A percentile compares a stretch with the other conserved stretches of the same genome.
Conservation (phyloP, 2,888 invertebrate genomes). For the Platycheirus albimanus region DNA sequence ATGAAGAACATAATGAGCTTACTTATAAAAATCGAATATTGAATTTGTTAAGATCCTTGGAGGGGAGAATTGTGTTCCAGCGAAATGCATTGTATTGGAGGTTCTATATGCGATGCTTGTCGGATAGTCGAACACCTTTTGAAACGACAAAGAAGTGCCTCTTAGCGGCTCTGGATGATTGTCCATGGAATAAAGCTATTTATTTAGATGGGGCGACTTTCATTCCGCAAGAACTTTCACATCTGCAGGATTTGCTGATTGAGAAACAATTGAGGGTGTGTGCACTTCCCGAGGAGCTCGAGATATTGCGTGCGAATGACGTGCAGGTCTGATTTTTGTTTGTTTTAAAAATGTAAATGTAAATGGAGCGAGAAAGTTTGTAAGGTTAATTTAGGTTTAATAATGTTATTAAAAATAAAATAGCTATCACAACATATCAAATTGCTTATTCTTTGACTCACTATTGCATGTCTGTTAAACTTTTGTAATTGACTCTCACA, state of each 20-base stretch:
- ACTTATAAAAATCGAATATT: conserved; percentile 79
- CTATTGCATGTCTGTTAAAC: too few relatives aligned
- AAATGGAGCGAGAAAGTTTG: too few relatives aligned
- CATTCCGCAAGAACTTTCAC: conserved; percentile 86
- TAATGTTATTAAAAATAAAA: too few relatives aligned
- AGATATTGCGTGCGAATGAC: conserved; percentile 82
- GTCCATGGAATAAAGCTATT: conserved; percentile 87
- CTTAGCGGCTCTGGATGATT: conserved; percentile 85
- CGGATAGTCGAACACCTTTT: conserved; percentile 78
- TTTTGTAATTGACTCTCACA: too few relatives aligned
- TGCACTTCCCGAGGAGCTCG: conserved; percentile 90
- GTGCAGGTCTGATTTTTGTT: conserved; percentile 21
- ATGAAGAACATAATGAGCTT: conserved; percentile 74
- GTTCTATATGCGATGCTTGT: conserved; percentile 85
- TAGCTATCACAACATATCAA: too few relatives aligned
- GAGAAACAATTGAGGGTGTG: conserved; percentile 90
- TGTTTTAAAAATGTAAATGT: too few relatives aligned
- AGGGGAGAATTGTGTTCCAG: conserved; percentile 75
- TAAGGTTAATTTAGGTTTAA: too few relatives aligned
- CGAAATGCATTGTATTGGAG: conserved; percentile 85
- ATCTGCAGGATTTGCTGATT: conserved; percentile 89
- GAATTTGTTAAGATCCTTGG: conserved; percentile 78
- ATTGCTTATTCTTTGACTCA: too few relatives aligned
- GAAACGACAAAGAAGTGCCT: conserved; percentile 80
- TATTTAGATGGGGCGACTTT: conserved; percentile 87